Conservation (phyloP, 2,113 vertebrate genomes). For the Zosterops pallidus region DNA sequence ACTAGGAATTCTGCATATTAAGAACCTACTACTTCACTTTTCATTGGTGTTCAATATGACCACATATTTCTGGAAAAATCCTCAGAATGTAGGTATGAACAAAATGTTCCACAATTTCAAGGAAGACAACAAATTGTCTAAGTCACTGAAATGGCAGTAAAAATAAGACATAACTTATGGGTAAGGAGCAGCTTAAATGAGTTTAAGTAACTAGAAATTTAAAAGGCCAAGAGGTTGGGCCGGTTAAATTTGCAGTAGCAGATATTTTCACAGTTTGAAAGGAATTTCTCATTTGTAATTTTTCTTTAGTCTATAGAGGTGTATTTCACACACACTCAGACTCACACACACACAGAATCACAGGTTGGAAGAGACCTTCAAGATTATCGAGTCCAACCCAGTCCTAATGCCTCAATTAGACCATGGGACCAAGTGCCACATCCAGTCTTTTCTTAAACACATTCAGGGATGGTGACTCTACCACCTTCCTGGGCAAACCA, state of each 20-base stretch:
- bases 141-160: neutral
- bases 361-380: neutral
- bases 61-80: neutral
- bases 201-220: neutral
- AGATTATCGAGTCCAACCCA: neutral
- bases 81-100: neutral
- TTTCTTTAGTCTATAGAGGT: neutral
- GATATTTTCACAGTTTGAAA: neutral
- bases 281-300: neutral
- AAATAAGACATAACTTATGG: neutral
- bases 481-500: neutral
- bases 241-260: neutral
- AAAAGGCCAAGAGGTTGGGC: neutral
- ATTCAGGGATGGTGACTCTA: neutral
- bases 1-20: neutral
- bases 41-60: neutral
- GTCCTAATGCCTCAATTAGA: neutral
- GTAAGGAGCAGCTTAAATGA: neutral
- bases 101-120: neutral
- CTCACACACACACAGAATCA: neutral
- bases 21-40: neutral
- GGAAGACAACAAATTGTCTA: neutral
- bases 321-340: neutral
- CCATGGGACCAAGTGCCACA: neutral
- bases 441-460: neutral